A percentile compares a stretch with the other conserved stretches of the same genome.
These are phyloP conservation scores for Eleutherodactylus coqui DNA, from an alignment of 2,797 vertebrate genomes.

Conservation along the genomic window DNA sequence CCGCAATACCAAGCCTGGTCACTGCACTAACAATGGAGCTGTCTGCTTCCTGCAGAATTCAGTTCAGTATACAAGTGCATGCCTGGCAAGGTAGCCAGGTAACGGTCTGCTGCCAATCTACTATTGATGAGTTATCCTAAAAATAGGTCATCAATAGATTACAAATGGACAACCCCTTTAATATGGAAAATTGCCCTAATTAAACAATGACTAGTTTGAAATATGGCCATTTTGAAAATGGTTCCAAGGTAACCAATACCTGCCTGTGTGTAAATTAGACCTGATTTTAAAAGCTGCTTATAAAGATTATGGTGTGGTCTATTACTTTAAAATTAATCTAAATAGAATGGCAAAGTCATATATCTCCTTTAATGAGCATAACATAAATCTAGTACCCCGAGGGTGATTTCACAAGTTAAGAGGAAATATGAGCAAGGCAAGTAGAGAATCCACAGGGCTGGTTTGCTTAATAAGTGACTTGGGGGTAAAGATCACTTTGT, in stretches of 20 bases:
- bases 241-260: not conserved
- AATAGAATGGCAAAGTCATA: not conserved
- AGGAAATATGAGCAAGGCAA: constrained; percentile 17
- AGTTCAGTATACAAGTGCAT: too few relatives aligned
- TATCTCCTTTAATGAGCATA: not conserved
- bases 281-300: not conserved
- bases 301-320: not conserved
- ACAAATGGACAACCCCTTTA: too few relatives aligned
- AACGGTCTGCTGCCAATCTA: too few relatives aligned
- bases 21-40: too few relatives aligned
- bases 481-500: constrained; percentile 26
- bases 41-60: too few relatives aligned
- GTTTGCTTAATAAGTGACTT: constrained; percentile 27
- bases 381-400: not conserved
- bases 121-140: too few relatives aligned
- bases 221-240: not conserved
- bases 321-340: not conserved
- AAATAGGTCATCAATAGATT: too few relatives aligned
- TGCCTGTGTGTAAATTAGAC: not conserved
- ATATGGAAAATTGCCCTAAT: too few relatives aligned
- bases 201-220: too few relatives aligned
- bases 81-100: too few relatives aligned
- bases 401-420: not conserved
- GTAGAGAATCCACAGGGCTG: constrained; percentile 26
- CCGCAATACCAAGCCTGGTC: too few relatives aligned